Base-by-base conservation (phyloP, 2,797 vertebrate species). In the Pygocentrus nattereri region DNA sequence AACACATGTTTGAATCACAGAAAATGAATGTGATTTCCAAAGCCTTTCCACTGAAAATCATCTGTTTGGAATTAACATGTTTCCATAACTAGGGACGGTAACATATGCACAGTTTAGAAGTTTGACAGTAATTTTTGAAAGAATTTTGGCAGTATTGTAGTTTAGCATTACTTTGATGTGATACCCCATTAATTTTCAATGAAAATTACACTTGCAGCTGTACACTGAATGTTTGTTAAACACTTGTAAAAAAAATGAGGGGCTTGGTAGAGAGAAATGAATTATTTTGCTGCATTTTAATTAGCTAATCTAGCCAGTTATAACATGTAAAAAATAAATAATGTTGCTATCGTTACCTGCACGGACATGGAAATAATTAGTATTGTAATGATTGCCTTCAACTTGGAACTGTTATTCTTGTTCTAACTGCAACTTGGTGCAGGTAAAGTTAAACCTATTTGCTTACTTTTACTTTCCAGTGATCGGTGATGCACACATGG, bases 401-500 rank as follows among this genome's bases (percentile, higher is more conserved):
- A n/a, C 64, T n/a, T n/a, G n/a, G n/a, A n/a, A n/a, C n/a, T n/a
- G 12, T 30, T 15, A 7, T 64, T 1, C 23, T 23, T 30, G 1
- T 34, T 34, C 30, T 34, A 19, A 34, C 18, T 19, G 4, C 15
- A 34, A 2, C 21, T 25, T 12, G 6, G 10, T 21, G 47, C 3
- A 70, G 23, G n/a, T 50, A 6, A 30, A 30, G 13, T 50, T 27
- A 27, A 70, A 70, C 25, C 68, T 30, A 10, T 68, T 78, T 78
- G 54, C 38, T 1, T 80, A 80, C 13, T 61, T 67, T 54, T 31
- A 31, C 69, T 78, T 78, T 25, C 65, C 30, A 56, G 23, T 16
- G 47, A 50, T 41, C 49, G 18, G 74, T 74, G 41, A 75, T 68
- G 69, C 62, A 44, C 50, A 61, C 58, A 41, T 47, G 19, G 73